Percentiles rank a stretch among this genome's conserved stretches.
Conservation (phyloP, 1,140 invertebrate genomes). For the Agrypnia vestita region DNA sequence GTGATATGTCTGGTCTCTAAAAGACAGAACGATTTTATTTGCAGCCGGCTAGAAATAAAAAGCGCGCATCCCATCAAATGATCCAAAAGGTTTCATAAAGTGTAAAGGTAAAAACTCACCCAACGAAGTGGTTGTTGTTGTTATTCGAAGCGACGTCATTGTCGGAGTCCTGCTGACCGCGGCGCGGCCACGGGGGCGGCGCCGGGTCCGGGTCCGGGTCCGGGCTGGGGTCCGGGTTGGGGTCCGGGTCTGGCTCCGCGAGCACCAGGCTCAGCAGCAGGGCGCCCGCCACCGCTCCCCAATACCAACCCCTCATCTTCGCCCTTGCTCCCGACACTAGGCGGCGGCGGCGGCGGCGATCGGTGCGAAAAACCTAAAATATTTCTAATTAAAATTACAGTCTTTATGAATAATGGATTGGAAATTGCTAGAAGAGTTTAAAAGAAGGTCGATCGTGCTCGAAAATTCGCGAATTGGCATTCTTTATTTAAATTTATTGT, state of each 20-base stretch:
- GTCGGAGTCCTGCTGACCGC: constrained; percentile 50
- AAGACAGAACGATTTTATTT: too few species aligned
- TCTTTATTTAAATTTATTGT: too few species aligned
- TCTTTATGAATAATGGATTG: too few species aligned
- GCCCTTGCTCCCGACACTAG: neutral
- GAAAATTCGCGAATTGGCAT: too few species aligned
- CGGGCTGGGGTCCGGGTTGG: constrained; percentile 11
- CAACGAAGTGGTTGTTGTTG: constrained; percentile 35
- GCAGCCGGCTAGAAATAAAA: too few species aligned
- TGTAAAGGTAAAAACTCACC: constrained; percentile 44
- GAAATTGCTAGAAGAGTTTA: too few species aligned
- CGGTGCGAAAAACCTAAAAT: neutral
- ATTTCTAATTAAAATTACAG: too few species aligned
- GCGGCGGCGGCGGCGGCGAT: neutral
- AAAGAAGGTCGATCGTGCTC: too few species aligned
- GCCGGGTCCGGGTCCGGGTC: constrained; percentile 49
- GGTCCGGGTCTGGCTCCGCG: constrained; percentile 19
- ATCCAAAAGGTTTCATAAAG: too few species aligned
- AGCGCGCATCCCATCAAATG: too few species aligned
- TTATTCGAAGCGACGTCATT: constrained; percentile 41
- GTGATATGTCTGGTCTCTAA: too few species aligned
- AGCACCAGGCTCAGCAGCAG: constrained; percentile 14
- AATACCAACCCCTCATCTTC: constrained; percentile 25
- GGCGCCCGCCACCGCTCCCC: too few species aligned
- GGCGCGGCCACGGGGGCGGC: constrained; percentile 55